Base-by-base conservation (phyloP, 37 sponge, comb jelly and placozoan species). In the Beroe ovata region DNA sequence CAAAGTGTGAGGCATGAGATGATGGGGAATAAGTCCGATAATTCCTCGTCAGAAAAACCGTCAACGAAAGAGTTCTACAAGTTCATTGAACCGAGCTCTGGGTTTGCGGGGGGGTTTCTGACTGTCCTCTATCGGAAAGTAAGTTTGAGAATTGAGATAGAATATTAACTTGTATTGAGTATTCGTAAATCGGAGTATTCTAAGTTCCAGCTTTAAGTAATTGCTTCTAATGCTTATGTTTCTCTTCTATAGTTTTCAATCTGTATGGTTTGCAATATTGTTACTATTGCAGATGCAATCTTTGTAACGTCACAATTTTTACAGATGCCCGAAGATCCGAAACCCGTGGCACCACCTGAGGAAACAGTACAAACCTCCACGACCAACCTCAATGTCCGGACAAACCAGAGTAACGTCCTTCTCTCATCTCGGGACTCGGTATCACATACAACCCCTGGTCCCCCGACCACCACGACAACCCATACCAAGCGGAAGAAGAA, bases 271-370 rank as follows among this genome's bases (percentile, higher is more conserved):
- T n/a, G n/a, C n/a, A n/a, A n/a, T n/a, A n/a, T n/a, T n/a, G n/a
- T n/a, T n/a, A n/a, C n/a, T n/a, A n/a, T n/a, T n/a, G n/a, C n/a
- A n/a, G n/a, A n/a, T n/a, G n/a, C n/a, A n/a, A n/a, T n/a, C n/a
- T n/a, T n/a, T n/a, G n/a, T n/a, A n/a, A n/a, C n/a, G n/a, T n/a
- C n/a, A n/a, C n/a, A n/a, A n/a, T n/a, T 28, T 4, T 77, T 40
- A 18, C 84, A 77, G 84, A 77, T 77, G 84, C 84, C 84, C 11
- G 84, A 77, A 77, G 84, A 77, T 29, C 84, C 84, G 47, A 77
- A 77, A 41, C 84, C 84, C 21, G 23, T 54, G 4, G 3, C 35
- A 3, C 63, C 22, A 16, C 33, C 69, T 34, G 69, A 66, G 16
- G 69, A 66, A 29, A 21, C 42, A 14, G 54, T 40, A 18, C 21